These are phyloP conservation scores for Collichthys lucidus DNA, from an alignment of 2,113 vertebrate species.

Conservation along the genomic window DNA sequence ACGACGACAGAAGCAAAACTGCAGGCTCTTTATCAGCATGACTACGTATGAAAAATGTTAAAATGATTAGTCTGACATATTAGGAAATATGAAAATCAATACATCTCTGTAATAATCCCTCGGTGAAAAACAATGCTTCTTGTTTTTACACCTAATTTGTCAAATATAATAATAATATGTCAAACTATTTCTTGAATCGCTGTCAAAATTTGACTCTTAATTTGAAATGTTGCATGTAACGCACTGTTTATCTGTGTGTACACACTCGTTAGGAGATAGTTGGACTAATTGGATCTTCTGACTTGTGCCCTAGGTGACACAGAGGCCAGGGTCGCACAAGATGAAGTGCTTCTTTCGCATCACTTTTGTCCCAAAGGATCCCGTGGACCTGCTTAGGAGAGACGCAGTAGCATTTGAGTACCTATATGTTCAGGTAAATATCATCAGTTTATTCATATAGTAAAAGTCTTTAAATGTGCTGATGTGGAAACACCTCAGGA, in stretches of 20 bases:
- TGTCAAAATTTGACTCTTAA: neutral
- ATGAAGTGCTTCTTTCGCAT: conserved; percentile 99
- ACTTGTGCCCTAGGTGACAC: conserved; percentile 90
- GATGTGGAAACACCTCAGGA: neutral
- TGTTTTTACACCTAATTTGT: neutral
- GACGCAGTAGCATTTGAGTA: conserved; percentile 98
- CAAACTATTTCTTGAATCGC: neutral
- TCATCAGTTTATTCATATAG: neutral
- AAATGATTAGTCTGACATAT: neutral
- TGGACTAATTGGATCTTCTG: conserved; percentile 39
- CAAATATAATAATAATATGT: too few relatives aligned
- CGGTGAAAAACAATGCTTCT: neutral
- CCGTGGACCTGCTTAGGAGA: conserved; percentile 94
- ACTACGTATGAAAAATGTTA: neutral
- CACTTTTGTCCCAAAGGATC: conserved; percentile 98
- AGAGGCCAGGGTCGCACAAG: conserved; percentile 95
- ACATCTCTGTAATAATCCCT: neutral
- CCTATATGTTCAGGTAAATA: conserved; percentile 95
- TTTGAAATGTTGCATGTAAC: neutral
- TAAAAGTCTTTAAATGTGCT: neutral
- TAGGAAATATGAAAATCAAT: conserved; percentile 8
- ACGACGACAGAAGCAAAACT: neutral
- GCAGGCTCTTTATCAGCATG: neutral
- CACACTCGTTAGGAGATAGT: neutral
- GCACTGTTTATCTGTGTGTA: neutral